A percentile compares a stretch with the other conserved stretches of the same genome.
phyloP scores from a whole-genome alignment of 2,113 vertebrate species.

The Pungitius pungitius region DNA sequence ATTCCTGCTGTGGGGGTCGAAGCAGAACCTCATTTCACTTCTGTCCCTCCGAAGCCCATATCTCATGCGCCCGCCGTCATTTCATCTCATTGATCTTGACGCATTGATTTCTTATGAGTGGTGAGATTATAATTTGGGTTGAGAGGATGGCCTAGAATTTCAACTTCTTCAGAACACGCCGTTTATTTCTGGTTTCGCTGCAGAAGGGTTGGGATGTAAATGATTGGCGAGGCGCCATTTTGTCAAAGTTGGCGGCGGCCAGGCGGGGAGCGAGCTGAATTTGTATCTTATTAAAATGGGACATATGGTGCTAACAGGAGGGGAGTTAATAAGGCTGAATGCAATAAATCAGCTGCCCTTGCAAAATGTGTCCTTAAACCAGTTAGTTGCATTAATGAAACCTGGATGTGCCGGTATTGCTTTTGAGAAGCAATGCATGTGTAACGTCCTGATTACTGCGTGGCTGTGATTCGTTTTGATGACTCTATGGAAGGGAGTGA shows the following conservation, averaged over 20 bases:
- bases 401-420: neutral
- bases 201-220: slow-evolving; percentile 15
- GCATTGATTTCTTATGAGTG: slow-evolving; percentile 52
- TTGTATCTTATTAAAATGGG: slow-evolving; percentile 30
- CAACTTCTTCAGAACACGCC: neutral
- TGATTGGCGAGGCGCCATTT: neutral
- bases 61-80: slow-evolving; percentile 32
- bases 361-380: neutral
- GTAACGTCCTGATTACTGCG: neutral
- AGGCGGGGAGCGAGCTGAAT: neutral
- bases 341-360: slow-evolving; percentile 1
- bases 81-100: slow-evolving; percentile 41
- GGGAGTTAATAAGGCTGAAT: neutral
- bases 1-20: slow-evolving; percentile 16
- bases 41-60: slow-evolving; percentile 20
- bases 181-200: neutral
- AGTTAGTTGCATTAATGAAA: neutral
- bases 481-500: neutral
- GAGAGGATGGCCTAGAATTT: slow-evolving; percentile 33
- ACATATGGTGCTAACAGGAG: slow-evolving; percentile 15
- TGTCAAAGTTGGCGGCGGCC: neutral
- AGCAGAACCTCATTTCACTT: slow-evolving; percentile 32
- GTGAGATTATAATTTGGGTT: slow-evolving; percentile 27
- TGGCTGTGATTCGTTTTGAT: neutral
- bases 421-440: neutral